Percentiles rank a stretch among this genome's conserved stretches.
phyloP scores from a whole-genome alignment of 1,140 invertebrate species.

The Drosophila equinoxialis region DNA sequence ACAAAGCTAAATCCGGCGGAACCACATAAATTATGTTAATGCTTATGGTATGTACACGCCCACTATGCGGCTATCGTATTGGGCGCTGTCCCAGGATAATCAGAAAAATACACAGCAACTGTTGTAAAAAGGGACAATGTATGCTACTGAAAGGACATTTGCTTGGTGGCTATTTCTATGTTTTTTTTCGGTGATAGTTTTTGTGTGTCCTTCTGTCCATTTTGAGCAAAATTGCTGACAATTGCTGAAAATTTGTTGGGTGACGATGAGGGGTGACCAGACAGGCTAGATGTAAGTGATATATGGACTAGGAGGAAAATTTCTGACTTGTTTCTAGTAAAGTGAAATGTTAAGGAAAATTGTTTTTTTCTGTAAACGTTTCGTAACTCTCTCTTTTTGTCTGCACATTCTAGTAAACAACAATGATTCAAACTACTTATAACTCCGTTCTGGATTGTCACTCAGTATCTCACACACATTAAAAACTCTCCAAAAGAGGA shows the following conservation, averaged over 20 bases:
- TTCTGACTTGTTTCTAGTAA: slow-evolving; percentile 27
- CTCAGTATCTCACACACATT: slow-evolving; percentile 41
- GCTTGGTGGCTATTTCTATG: slow-evolving; percentile 54
- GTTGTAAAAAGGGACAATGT: slow-evolving; percentile 26
- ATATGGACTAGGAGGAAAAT: slow-evolving; percentile 39
- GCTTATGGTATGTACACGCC: slow-evolving; percentile 77
- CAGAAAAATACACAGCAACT: slow-evolving; percentile 76
- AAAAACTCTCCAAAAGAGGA: slow-evolving; percentile 47
- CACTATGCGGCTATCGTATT: slow-evolving; percentile 51
- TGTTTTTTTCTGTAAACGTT: neutral
- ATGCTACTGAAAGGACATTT: slow-evolving; percentile 60
- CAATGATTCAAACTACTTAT: slow-evolving; percentile 26
- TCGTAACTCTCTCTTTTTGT: neutral
- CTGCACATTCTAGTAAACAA: neutral
- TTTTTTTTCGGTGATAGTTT: slow-evolving; percentile 56
- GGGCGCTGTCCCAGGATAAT: slow-evolving; percentile 60
- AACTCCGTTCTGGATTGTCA: slow-evolving; percentile 19
- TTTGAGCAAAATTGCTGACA: slow-evolving; percentile 73
- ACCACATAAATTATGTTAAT: slow-evolving; percentile 83
- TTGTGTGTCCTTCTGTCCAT: slow-evolving; percentile 45
- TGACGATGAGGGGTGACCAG: slow-evolving; percentile 24
- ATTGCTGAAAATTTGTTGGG: slow-evolving; percentile 69
- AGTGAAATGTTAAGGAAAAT: slow-evolving; percentile 31
- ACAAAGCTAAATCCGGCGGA: slow-evolving; percentile 79
- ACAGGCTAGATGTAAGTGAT: slow-evolving; percentile 42